Evolutionary conservation across 2,113 vertebrate species (phyloP), one percentile per base, ranked within the genome.

Genomic region (Notothenia coriiceps): DNA sequence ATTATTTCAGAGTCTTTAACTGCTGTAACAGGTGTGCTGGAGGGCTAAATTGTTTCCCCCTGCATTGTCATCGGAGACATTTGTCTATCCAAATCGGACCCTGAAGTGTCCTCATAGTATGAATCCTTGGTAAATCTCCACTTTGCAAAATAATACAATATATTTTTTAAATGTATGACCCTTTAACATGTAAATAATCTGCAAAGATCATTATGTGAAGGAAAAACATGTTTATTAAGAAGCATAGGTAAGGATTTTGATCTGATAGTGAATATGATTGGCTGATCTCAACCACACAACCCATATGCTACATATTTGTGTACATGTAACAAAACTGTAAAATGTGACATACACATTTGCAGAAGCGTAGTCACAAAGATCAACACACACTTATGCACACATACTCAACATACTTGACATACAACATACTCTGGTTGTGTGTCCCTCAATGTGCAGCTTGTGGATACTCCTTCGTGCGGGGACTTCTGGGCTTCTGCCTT

Each of bases 401-500:
- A 70, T 60, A 29, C 25, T 20, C 65, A 29, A 29, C 40, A 43
- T 22, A 29, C 57, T 57, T 51, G 51, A 40, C 46, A 49, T 46
- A 17, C 70, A 56, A 40, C 46, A 49, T 46, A 17, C 70, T 33
- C 25, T 72, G 74, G 33, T 57, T 75, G 61, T 82, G 70, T 77
- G 65, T 75, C 62, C 78, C 50, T 71, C 57, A 35, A 52, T 56
- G 60, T 86, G 70, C 88, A 92, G 89, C 70, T 84, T 87, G 91
- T 86, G 80, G 40, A 84, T 80, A 52, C 76, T 90, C 82, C 70
- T 80, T 71, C 35, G 29, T 80, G 73, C 59, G 9, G 66, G 85
- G 75, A 77, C 82, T 88, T 65, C 25, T 25, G 25, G 40, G 80
- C 87, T 77, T 56, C 89, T 88, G 90, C 89, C 90, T 90, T 73